Conservation (phyloP, 2,113 vertebrate species). For the Hippocampus mohnikei region DNA sequence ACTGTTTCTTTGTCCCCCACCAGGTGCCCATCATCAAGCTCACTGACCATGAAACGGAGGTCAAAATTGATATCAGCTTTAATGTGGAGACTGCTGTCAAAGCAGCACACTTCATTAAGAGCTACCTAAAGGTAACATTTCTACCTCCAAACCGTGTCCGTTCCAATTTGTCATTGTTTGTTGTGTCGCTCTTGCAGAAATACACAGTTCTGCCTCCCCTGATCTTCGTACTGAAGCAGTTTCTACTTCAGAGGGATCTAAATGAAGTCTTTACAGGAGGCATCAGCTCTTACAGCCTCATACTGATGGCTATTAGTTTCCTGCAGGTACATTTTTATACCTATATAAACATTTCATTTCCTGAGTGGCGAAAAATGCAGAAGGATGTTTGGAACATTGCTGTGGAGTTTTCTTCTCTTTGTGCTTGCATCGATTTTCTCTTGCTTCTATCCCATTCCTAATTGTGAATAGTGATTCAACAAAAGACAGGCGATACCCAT, state of each 20-base stretch:
- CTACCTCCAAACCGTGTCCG: rapidly evolving
- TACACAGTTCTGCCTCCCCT: slow-evolving; percentile 78
- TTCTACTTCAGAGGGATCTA: slow-evolving; percentile 77
- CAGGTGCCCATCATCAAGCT: slow-evolving; percentile 98
- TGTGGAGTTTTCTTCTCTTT: background rate
- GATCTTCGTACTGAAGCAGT: slow-evolving; percentile 81
- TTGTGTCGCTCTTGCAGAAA: slow-evolving; percentile 52
- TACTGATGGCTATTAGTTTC: slow-evolving; percentile 80
- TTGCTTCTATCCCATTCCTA: background rate
- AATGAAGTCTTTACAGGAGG: slow-evolving; percentile 81
- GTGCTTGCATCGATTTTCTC: background rate
- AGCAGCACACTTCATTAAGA: slow-evolving; percentile 93
- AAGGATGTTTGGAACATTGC: background rate
- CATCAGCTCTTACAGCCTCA: slow-evolving; percentile 80
- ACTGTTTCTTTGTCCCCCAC: slow-evolving; percentile 41
- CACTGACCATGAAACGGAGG: slow-evolving; percentile 93
- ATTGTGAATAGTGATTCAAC: background rate
- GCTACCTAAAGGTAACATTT: slow-evolving; percentile 84
- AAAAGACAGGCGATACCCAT: background rate
- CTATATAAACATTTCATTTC: background rate
- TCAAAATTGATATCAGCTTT: slow-evolving; percentile 98
- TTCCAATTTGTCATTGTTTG: background rate
- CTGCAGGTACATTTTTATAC: slow-evolving; percentile 66
- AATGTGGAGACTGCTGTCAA: slow-evolving; percentile 97
- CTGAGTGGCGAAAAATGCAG: background rate